phyloP scores from a whole-genome alignment of 2,113 vertebrate genomes.

The Myotis davidii region DNA sequence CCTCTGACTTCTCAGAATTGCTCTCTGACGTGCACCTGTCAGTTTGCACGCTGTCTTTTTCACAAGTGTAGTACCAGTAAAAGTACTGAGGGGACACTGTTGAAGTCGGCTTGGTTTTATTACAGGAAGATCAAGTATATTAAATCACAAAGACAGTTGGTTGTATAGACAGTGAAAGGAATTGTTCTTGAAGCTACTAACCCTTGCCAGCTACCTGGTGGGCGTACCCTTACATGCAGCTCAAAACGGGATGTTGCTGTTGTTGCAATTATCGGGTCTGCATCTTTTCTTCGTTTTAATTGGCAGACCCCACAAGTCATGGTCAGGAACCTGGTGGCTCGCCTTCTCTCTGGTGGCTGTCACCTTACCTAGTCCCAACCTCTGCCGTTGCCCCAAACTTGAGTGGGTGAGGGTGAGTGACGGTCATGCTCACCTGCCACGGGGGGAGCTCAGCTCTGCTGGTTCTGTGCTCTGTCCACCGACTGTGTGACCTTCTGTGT shows the following conservation, averaged over 20 bases:
- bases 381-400: not conserved
- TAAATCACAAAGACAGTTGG: not conserved
- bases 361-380: too few relatives aligned
- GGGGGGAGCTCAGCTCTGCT: not conserved
- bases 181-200: not conserved
- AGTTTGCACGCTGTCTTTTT: not conserved
- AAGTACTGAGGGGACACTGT: not conserved
- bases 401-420: not conserved
- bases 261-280: not conserved
- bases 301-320: not conserved
- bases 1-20: not conserved
- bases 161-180: not conserved
- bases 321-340: not conserved
- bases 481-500: not conserved
- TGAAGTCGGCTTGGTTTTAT: not conserved
- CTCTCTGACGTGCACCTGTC: not conserved
- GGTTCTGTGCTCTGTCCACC: not conserved
- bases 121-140: not conserved
- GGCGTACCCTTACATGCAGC: not conserved
- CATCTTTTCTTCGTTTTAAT: not conserved
- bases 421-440: not conserved
- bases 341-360: not conserved
- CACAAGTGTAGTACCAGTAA: not conserved
- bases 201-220: not conserved
- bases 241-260: not conserved